Evolutionary conservation across 2,113 vertebrate genomes (phyloP).

Genomic region (Jaculus jaculus): DNA sequence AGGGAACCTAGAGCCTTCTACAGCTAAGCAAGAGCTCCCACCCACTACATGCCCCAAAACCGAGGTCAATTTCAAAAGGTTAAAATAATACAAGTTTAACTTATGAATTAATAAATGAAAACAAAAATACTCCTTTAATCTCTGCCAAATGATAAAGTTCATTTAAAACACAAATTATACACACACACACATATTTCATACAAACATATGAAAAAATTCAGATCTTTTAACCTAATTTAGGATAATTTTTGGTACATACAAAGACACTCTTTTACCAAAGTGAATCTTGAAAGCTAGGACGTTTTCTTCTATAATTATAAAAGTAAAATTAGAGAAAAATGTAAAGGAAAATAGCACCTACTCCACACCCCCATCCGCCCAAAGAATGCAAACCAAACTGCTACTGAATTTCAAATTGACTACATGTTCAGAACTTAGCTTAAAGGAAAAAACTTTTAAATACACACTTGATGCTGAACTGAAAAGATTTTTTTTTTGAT

Average conservation of each 20-base stretch:
- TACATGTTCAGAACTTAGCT: slow-evolving; percentile 10
- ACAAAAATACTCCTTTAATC: neutral
- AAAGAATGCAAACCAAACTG: neutral
- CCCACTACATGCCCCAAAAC: too few species aligned
- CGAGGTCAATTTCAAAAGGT: neutral
- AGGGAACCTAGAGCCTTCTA: neutral
- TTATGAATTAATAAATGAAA: slow-evolving; percentile 27
- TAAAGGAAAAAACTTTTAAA: slow-evolving; percentile 28
- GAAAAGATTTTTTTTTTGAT: neutral
- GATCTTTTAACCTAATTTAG: too few species aligned
- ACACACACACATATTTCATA: too few species aligned
- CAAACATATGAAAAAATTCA: slow-evolving; percentile 9
- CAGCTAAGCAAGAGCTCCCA: neutral
- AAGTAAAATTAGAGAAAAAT: slow-evolving; percentile 42
- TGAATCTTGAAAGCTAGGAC: slow-evolving; percentile 35
- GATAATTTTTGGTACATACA: neutral
- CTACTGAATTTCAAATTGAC: neutral
- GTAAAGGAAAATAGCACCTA: slow-evolving; percentile 45
- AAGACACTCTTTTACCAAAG: slow-evolving; percentile 8
- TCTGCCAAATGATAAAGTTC: neutral
- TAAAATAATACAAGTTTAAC: slow-evolving; percentile 17
- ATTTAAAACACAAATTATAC: neutral
- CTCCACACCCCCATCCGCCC: neutral
- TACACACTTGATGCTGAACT: neutral
- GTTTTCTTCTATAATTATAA: neutral